Base-by-base conservation (phyloP, 2,113 vertebrate genomes). In the Morone chrysops region DNA sequence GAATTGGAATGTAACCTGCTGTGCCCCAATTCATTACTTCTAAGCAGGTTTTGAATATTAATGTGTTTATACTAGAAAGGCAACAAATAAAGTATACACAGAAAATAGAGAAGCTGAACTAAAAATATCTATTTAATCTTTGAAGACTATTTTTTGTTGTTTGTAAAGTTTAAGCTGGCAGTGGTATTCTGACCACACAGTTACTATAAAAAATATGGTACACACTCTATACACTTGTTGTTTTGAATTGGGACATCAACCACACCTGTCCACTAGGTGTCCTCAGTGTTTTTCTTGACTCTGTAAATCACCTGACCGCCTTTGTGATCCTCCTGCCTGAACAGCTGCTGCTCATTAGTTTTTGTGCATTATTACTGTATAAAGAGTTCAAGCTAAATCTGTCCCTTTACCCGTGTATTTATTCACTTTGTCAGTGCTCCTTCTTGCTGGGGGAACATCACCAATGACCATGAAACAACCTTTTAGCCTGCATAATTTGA, bases 241-340 rank as follows among this genome's bases (percentile, higher is more conserved):
- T 54, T 22, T 63, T 4, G n/a, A 48, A 45, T 9, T 40, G 1
- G 8, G 14, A 18, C 9, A 36, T 60, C 45, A 0, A 18, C 66
- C 68, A 48, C 74, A 89, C 85, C 80, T 89, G 83, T 82, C 82
- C 85, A 89, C 70, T 53, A 87, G 82, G 50, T 78, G 89, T 76
- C 80, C 50, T 65, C 61, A 2, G 56, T 70, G 54, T 25, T 56
- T 62, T 74, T 53, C 16, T 1, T 0, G 11, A 65, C 20, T 56
- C 6, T 47, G n/a, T 13, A 6, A 8, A 60, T 75, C 57, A 81
- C 78, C 66, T 72, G 60, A 20, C 73, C 13, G 38, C 50, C 47
- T 31, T 67, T 54, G 54, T 43, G 65, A 70, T 70, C 53, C 56
- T 47, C 38, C 16, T 57, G 41, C n/a, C n/a, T 45, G 43, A 20